Evolutionary conservation across 2,888 invertebrate species (phyloP), one percentile per base, ranked within the genome.

Genomic region (Spodoptera littoralis): DNA sequence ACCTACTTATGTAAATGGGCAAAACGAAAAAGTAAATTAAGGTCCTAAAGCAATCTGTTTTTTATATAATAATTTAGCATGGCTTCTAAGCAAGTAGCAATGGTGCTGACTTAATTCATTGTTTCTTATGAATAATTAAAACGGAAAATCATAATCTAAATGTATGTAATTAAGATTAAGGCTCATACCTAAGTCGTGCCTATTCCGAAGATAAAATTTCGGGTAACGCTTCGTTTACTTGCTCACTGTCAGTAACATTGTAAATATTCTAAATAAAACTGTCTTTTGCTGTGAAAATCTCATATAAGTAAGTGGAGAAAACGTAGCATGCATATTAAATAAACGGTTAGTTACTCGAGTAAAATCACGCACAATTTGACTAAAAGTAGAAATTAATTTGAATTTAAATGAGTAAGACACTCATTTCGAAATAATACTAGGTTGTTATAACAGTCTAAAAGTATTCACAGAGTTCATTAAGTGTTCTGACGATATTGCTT

Each of bases 111-210:
- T 42, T 27, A 50, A 44, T 54, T 69, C 13, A 58, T 58, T 52
- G 41, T 75, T 52, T 46, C 57, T 60, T 48, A 59, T 49, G 63
- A 62, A 55, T 75, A 76, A 71, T 64, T 60, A 60, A 57, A 71
- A 64, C 45, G 45, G 56, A 54, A 60, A 76, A 76, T 45, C 27
- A 42, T 71, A 60, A 75, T 76, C 56, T 71, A 64, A 72, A 72
- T 71, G 72, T 43, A 12, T 46, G 50, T 60, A 71, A 78, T 78
- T 79, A 76, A 67, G 65, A 71, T 77, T 22, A 57, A 46, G 65
- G 42, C 18, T 57, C 53, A 5, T 30, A 59, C 24, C 43, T 48
- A 43, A 58, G 53, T 65, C 36, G 43, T 13, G 49, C 59, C 47
- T 76, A 44, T 44, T 41, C 13, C 46, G 27, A 11, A 50, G 42